Conservation (phyloP, 1,140 invertebrate genomes). For the Zaprionus ghesquierei region DNA sequence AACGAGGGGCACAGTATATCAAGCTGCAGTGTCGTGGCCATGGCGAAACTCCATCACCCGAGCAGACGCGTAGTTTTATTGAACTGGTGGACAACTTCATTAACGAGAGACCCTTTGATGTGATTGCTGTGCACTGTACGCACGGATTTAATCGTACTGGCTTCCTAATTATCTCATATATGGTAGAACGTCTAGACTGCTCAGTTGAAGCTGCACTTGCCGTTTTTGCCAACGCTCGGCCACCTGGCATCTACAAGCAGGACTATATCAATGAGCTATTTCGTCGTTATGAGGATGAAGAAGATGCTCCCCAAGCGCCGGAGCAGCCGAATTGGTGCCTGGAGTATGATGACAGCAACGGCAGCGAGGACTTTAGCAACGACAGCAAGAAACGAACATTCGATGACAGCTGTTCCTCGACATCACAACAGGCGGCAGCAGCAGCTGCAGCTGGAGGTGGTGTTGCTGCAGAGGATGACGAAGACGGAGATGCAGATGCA, state of each 20-base stretch:
- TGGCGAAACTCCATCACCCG: slow-evolving; percentile 89
- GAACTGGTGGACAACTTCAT: slow-evolving; percentile 91
- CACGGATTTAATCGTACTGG: slow-evolving; percentile 99
- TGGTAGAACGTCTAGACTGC: slow-evolving; percentile 91
- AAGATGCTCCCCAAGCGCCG: slow-evolving; percentile 89
- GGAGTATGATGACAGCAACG: slow-evolving; percentile 71
- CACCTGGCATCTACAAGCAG: slow-evolving; percentile 91
- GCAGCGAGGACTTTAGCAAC: slow-evolving; percentile 29
- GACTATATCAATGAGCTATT: slow-evolving; percentile 90
- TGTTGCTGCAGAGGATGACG: slow-evolving; percentile 33
- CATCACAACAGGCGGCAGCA: slow-evolving; percentile 45
- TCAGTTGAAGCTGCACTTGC: slow-evolving; percentile 91
- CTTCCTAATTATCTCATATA: slow-evolving; percentile 95
- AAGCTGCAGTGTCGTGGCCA: slow-evolving; percentile 95
- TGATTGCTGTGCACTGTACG: slow-evolving; percentile 97
- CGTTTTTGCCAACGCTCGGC: slow-evolving; percentile 88
- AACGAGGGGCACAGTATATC: slow-evolving; percentile 89
- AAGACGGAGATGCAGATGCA: slow-evolving; percentile 42
- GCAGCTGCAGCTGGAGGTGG: slow-evolving; percentile 7
- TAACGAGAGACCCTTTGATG: slow-evolving; percentile 89
- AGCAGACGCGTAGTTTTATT: slow-evolving; percentile 92
- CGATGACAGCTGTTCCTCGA: slow-evolving; percentile 51
- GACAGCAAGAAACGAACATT: slow-evolving; percentile 40
- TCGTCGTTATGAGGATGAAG: slow-evolving; percentile 90
- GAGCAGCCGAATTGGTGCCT: slow-evolving; percentile 91